Evolutionary conservation across 2,113 vertebrate species (phyloP).

Genomic region (Nanger granti): DNA sequence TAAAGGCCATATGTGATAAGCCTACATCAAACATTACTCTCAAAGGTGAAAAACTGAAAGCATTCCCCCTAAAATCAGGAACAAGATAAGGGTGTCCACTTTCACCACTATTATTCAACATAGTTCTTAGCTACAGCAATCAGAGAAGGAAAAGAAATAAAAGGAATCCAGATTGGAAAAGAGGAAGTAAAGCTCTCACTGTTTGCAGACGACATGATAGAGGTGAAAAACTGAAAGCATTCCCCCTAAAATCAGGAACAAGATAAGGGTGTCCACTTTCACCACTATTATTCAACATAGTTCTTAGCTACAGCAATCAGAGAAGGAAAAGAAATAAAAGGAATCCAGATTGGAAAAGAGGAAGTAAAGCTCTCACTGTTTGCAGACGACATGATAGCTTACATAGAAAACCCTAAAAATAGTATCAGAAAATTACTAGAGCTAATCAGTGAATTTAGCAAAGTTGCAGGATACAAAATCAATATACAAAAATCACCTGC

Average conservation of each 20-base stretch:
- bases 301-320: neutral
- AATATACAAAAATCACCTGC: neutral
- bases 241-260: neutral
- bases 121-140: neutral
- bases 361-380: neutral
- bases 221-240: neutral
- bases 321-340: neutral
- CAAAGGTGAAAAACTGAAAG: neutral
- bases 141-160: neutral
- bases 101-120: neutral
- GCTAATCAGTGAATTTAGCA: neutral
- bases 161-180: neutral
- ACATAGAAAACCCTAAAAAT: neutral
- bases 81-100: neutral
- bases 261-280: neutral
- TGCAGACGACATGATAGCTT: neutral
- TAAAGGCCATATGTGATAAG: neutral
- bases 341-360: neutral
- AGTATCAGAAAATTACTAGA: neutral
- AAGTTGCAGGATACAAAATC: neutral
- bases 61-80: neutral
- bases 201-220: neutral
- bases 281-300: neutral
- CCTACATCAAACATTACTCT: neutral
- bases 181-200: neutral